These are phyloP conservation scores for Ophion costatus DNA, from an alignment of 2,888 invertebrate genomes.

Conservation along the genomic window DNA sequence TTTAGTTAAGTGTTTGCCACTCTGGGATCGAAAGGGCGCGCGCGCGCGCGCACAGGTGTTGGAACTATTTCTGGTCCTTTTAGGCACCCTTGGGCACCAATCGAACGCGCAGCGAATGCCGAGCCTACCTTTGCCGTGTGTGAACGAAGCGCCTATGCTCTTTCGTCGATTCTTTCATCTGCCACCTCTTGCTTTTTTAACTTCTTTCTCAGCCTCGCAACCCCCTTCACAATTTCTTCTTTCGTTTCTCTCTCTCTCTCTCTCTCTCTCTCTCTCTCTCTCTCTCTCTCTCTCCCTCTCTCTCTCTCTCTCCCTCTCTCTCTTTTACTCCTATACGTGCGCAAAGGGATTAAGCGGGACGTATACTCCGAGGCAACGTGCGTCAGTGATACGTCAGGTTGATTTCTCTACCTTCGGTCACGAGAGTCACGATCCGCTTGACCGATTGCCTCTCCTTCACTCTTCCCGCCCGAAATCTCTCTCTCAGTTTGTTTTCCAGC, in stretches of 20 bases:
- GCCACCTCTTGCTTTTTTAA: slow-evolving; percentile 26
- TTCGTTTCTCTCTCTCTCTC: slow-evolving; percentile 42
- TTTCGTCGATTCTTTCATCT: slow-evolving; percentile 55
- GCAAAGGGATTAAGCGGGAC: slow-evolving; percentile 63
- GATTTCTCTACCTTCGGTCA: slow-evolving; percentile 63
- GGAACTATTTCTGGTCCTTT: slow-evolving; percentile 68
- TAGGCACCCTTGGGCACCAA: slow-evolving; percentile 56
- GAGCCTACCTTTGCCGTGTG: slow-evolving; percentile 16
- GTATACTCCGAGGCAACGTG: slow-evolving; percentile 61
- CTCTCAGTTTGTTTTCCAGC: slow-evolving; percentile 59
- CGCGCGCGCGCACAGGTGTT: slow-evolving; percentile 72
- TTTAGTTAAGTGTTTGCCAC: slow-evolving; percentile 80
- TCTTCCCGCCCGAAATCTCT: slow-evolving; percentile 40
- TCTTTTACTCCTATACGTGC: slow-evolving; percentile 28
- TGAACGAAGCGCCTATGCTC: slow-evolving; percentile 26
- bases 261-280: slow-evolving; percentile 37
- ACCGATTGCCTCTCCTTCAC: slow-evolving; percentile 56
- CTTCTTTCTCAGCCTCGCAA: slow-evolving; percentile 62
- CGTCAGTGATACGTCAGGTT: slow-evolving; percentile 67
- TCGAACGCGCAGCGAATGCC: slow-evolving; percentile 22
- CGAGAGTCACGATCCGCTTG: slow-evolving; percentile 63
- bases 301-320: slow-evolving; percentile 22
- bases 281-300: no score
- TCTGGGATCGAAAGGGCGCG: slow-evolving; percentile 68
- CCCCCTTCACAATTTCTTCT: slow-evolving; percentile 58